These are phyloP conservation scores for Tenodera sinensis DNA, from an alignment of 2,888 invertebrate species.

Conservation along the genomic window DNA sequence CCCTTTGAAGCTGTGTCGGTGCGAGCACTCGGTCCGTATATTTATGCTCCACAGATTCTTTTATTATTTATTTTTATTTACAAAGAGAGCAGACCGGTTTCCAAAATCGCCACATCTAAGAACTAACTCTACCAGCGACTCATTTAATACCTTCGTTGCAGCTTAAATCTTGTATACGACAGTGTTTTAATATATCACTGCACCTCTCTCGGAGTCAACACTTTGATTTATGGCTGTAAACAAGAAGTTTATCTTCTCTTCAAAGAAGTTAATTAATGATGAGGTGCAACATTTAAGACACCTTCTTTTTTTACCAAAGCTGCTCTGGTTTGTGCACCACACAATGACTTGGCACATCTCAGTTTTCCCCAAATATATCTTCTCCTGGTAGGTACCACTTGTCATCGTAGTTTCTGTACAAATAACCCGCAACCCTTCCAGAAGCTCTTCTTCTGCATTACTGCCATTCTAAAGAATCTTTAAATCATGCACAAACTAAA, in stretches of 20 bases:
- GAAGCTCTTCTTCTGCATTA: too few relatives aligned
- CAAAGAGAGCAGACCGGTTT: not conserved
- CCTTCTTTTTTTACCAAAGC: not conserved
- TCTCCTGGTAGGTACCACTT: not conserved
- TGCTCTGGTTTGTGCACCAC: not conserved
- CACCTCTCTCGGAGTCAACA: too few relatives aligned
- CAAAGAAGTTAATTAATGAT: not conserved
- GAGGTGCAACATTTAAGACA: not conserved
- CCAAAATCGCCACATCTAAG: not conserved
- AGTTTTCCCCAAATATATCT: not conserved
- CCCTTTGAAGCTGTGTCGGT: not conserved
- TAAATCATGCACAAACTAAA: too few relatives aligned
- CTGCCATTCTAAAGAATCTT: too few relatives aligned
- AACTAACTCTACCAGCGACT: not conserved
- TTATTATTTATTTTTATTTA: not conserved
- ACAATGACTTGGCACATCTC: not conserved
- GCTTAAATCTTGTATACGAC: not conserved
- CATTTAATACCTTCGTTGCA: not conserved
- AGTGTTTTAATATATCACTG: not conserved
- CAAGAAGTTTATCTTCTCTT: not conserved
- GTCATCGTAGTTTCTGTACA: not conserved
- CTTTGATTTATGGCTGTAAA: not conserved
- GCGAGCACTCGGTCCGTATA: not conserved
- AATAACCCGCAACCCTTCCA: not conserved
- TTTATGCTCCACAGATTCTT: not conserved